Evolutionary conservation across 2,888 invertebrate species (phyloP), one percentile per base, ranked within the genome.

Genomic region (Pristionchus fissidentatus): DNA sequence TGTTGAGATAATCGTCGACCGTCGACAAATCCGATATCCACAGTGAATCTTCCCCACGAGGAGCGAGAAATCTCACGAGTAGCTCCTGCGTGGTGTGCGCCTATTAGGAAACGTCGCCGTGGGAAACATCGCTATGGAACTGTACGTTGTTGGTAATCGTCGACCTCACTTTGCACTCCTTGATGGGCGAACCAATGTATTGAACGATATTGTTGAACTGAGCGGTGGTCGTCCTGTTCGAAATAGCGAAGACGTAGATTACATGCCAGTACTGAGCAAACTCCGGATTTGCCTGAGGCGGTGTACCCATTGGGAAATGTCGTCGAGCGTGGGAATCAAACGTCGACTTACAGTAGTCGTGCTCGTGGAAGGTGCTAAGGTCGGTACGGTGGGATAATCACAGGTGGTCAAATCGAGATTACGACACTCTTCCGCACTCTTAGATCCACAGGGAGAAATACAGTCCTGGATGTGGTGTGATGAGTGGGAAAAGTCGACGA

Each of bases 181-280:
- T 66, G 43, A 89, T 62, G 3, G 89, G 89, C 35, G 85, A 84
- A 22, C 85, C 83, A 35, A 89, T 84, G 73, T 85, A 89, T 46
- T 85, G 84, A 62, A 88, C 83, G 0, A 87, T 83, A 32, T 83
- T 83, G 43, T 85, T 84, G 81, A 87, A 89, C 55, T 89, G 84
- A 13, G 38, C 78, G 15, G 73, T 70, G 4, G 86, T 86, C 29
- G 89, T 89, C 46, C 84, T 41, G 55, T 88, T 88, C 4, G 87
- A 87, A 43, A 89, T 83, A 22, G 87, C 88, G 55, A 89, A 87
- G 2, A 88, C 85, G 70, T 89, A 89, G 26, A 87, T 87, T 26
- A 89, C 84, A 46, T 88, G 87, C 87, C 87, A 89, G 62, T 86
- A 84, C 26, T 85, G 66, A 26, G 29, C 19, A 41, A 70, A 46